Evolutionary conservation across 2,888 invertebrate genomes (phyloP).

Genomic region (Plemyria rubiginata): DNA sequence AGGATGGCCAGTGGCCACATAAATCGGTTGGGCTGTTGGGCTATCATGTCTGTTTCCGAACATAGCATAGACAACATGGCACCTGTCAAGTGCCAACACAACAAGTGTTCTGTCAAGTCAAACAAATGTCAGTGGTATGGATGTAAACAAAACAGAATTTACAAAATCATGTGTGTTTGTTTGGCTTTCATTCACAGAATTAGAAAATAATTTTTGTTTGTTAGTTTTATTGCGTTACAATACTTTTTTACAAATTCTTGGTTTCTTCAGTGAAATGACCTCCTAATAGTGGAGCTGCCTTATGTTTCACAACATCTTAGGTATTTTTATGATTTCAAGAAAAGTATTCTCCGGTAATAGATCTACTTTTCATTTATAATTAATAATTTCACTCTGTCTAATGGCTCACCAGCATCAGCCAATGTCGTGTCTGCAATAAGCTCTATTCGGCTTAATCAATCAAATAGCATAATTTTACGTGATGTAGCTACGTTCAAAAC

Average conservation of each 20-base stretch:
- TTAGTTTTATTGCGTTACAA: background rate
- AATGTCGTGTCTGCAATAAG: background rate
- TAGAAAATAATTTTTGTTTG: background rate
- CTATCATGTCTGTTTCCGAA: background rate
- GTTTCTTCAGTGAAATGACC: background rate
- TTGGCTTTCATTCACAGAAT: background rate
- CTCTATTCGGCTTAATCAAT: background rate
- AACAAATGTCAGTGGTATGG: slow-evolving; percentile 15
- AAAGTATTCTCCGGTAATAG: too few relatives aligned
- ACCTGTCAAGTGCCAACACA: background rate
- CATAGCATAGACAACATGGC: background rate
- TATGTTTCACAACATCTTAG: background rate
- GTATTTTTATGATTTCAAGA: background rate
- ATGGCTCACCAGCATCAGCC: too few relatives aligned
- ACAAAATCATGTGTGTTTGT: slow-evolving; percentile 10
- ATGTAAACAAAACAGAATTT: slow-evolving; percentile 8
- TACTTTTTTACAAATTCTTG: background rate
- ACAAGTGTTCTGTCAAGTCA: background rate
- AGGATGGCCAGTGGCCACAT: too few relatives aligned
- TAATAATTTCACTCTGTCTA: too few relatives aligned
- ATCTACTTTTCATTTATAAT: too few relatives aligned
- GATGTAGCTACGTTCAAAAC: background rate
- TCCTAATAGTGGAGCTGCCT: background rate
- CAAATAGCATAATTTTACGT: background rate
- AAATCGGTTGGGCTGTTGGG: too few relatives aligned